Base-by-base conservation (phyloP, 2,888 invertebrate genomes). In the Dinocampus coccinellae region DNA sequence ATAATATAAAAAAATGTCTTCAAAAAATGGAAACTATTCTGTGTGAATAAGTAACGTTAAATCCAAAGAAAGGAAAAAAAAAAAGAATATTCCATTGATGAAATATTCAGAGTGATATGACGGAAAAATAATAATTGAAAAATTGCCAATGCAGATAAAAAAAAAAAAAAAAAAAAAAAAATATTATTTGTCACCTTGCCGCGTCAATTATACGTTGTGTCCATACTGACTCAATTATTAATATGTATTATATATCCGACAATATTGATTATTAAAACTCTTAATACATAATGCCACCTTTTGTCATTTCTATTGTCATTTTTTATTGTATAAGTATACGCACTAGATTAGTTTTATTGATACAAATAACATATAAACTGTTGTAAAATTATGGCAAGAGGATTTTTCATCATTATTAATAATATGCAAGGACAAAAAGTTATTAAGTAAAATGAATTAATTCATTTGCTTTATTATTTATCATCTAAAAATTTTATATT, bases 201-300 rank as follows among this genome's bases (percentile, higher is more conserved):
- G 82, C 84, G 84, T 83, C 83, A 84, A 83, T 82, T 81, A 84
- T 83, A 83, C 83, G 80, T 82, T 85, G 82, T 86, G 85, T 86
- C 86, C 84, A 86, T 84, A 84, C 76, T 84, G 84, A 85, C 84
- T 85, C 85, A 85, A 86, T 85, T 85, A 85, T 82, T 83, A 84
- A 81, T 84, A 84, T 86, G 84, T 85, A 86, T 84, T 84, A 85
- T 85, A 85, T 86, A 87, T 84, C 82, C 83, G 85, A 87, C 85
- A 87, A 86, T 87, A 86, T 86, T 85, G 84, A 87, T 86, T 85
- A 86, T 85, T 86, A 86, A 87, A 75, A 83, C 84, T 85, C 86
- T 86, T 85, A 84, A 85, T 85, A 86, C 83, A 85, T 82, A 58
- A 58, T 34, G 20, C 34, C 10, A 29, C 20, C 16, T 58, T 24